Evolutionary conservation across 2,113 vertebrate genomes (phyloP).

Genomic region (Hylia prasina): DNA sequence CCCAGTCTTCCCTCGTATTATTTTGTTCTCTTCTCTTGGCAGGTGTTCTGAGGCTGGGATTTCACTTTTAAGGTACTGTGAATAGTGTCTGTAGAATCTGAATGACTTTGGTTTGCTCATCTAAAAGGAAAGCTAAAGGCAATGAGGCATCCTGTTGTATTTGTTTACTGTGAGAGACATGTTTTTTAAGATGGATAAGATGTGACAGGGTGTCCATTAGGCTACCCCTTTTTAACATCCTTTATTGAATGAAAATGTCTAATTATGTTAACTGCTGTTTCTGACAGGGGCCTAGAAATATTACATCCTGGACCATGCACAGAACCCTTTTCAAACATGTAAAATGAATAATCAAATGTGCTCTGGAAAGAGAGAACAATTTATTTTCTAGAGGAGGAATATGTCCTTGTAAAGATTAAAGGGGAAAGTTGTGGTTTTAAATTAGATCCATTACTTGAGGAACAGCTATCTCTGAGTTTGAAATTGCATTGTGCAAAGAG

Average conservation of each 20-base stretch:
- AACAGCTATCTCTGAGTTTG: background rate
- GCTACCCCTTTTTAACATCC: background rate
- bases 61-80: background rate
- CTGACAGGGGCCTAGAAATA: background rate
- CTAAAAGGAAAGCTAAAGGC: background rate
- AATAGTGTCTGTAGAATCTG: background rate
- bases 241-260: slow-evolving; percentile 26
- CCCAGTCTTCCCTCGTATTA: background rate
- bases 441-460: slow-evolving; percentile 25
- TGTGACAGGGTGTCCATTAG: slow-evolving; percentile 25
- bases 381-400: background rate
- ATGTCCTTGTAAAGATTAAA: background rate
- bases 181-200: background rate
- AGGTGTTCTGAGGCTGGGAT: slow-evolving; percentile 25
- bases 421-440: background rate
- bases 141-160: background rate
- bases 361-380: background rate
- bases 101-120: slow-evolving; percentile 1
- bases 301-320: background rate
- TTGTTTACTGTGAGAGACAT: background rate
- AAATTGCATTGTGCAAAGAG: background rate
- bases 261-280: background rate
- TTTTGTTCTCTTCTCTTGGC: slow-evolving; percentile 37
- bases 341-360: slow-evolving; percentile 2
- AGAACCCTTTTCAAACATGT: background rate